Evolutionary conservation across 2,888 invertebrate species (phyloP).

Genomic region (Eudasyphora cyanicolor): DNA sequence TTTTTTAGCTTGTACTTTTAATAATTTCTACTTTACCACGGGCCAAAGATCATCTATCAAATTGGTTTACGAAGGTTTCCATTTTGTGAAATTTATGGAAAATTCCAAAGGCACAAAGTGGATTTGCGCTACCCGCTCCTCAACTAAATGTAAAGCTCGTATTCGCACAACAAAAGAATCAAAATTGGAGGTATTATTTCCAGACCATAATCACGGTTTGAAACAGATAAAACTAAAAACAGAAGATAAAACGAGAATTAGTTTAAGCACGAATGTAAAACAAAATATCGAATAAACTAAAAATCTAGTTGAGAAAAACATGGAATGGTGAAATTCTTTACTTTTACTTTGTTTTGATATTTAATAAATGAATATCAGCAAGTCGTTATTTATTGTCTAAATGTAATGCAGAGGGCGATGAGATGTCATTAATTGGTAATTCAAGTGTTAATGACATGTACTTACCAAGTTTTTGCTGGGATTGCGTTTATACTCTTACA

Average conservation of each 20-base stretch:
- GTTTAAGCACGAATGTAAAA: neutral
- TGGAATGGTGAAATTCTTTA: no score
- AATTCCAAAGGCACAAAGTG: slow-evolving; percentile 78
- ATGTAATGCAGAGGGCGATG: no score
- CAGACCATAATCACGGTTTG: slow-evolving; percentile 74
- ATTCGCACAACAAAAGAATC: slow-evolving; percentile 72
- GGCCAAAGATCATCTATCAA: slow-evolving; percentile 77
- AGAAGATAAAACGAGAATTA: neutral
- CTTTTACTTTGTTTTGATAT: no score
- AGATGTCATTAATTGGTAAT: no score
- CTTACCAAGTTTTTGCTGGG: no score
- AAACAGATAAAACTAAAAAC: slow-evolving; percentile 47
- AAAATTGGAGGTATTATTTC: slow-evolving; percentile 73
- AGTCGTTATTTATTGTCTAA: no score
- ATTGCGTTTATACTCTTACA: no score
- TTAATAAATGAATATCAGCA: no score
- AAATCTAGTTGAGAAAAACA: no score
- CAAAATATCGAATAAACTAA: slow-evolving; percentile 18
- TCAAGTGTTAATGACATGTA: no score
- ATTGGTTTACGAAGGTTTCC: slow-evolving; percentile 75
- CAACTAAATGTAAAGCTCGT: slow-evolving; percentile 77
- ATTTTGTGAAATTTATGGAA: slow-evolving; percentile 77
- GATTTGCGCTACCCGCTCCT: slow-evolving; percentile 78
- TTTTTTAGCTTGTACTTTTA: slow-evolving; percentile 53
- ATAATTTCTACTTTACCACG: slow-evolving; percentile 73